Evolutionary conservation across 1,140 invertebrate genomes (phyloP), one percentile per base, ranked within the genome.

Genomic region (Drosophila saltans): DNA sequence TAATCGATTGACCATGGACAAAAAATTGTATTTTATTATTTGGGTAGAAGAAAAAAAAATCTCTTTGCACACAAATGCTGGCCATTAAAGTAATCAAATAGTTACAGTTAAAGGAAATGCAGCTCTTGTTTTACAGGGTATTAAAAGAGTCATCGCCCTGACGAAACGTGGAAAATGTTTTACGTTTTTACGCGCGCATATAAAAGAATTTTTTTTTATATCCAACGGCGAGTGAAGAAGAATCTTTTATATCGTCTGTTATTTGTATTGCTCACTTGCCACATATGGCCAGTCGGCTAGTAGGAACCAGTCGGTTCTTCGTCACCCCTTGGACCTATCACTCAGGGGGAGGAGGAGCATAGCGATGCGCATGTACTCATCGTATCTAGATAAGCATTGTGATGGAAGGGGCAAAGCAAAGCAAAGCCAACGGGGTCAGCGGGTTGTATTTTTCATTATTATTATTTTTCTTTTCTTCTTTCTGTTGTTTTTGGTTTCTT

Each of bases 401-500:
- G 33, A 36, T 58, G 33, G 7, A 26, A 7, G 45, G 16, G 21
- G 45, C 45, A 48, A 8, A 21, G 45, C 45, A 48, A 8, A 21
- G 45, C 16, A 48, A 6, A 58, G 56, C 56, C 56, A 58, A 58
- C n/a, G 28, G 56, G 56, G 56, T 58, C 56, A 36, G 33, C 56
- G 57, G 57, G 57, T 59, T 59, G 45, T 52, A 52, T 59, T 36
- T 36, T 39, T 59, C 57, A 59, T 59, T 59, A 59, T 59, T 59
- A 39, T 59, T 59, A 39, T 39, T 59, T 40, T 59, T 40, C n/a
- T 58, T 16, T 59, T 59, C 57, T 36, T 59, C 56, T 58, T 58
- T 36, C 56, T 39, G 56, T 33, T 45, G 43, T 45, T 48, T 48
- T 48, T 48, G 16, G 45, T 48, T 48, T 48, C 45, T 48, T 45